phyloP scores from a whole-genome alignment of 2,113 vertebrate genomes.

The Bufo gargarizans region DNA sequence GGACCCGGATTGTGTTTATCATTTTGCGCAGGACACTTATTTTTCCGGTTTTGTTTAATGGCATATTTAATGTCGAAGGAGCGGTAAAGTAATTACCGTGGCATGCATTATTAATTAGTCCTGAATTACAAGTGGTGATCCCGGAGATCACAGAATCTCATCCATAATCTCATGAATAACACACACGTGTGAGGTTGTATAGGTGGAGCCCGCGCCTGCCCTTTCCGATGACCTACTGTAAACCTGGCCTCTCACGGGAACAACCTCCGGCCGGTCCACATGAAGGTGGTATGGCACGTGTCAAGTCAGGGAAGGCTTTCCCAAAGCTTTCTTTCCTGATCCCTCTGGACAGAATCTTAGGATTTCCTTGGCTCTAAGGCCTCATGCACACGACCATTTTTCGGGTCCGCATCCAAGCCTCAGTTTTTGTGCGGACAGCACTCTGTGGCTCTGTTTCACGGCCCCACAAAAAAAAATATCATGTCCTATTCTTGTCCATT shows the following conservation, averaged over 20 bases:
- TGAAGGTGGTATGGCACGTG: no score
- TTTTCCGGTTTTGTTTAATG: constrained; percentile 29
- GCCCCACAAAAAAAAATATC: no score
- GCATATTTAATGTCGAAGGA: not conserved
- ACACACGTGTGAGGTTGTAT: not conserved
- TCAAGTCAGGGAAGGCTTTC: not conserved
- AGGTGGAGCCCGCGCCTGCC: not conserved
- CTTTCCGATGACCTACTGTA: not conserved
- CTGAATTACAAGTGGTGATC: not conserved
- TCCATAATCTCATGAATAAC: not conserved
- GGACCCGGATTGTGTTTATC: not conserved
- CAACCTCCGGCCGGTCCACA: no score
- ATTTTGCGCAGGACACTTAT: not conserved
- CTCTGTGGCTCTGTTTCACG: no score
- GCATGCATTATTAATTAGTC: not conserved
- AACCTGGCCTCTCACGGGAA: not conserved
- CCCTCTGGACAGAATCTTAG: not conserved
- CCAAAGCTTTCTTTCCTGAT: not conserved
- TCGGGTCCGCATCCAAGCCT: no score
- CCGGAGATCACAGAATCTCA: not conserved
- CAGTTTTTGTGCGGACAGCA: no score
- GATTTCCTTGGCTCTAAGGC: not conserved
- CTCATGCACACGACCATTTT: no score
- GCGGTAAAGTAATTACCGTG: not conserved
- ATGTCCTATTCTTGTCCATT: no score